Base-by-base conservation (phyloP, 1,140 invertebrate species). In the Gerris buenoi region DNA sequence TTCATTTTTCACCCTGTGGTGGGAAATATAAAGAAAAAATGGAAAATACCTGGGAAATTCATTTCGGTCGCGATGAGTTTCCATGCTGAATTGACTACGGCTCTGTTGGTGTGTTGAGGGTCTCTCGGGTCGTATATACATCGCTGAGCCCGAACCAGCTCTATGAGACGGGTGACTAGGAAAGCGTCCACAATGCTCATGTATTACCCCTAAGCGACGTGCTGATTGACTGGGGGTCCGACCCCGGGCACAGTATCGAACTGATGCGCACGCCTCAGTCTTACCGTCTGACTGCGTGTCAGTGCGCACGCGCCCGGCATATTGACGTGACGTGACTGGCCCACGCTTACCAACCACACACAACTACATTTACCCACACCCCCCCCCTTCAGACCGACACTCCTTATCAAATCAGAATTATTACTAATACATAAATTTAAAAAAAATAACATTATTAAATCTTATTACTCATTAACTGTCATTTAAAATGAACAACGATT, bases 111-210 rank as follows among this genome's bases (percentile, higher is more conserved):
- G 60, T 67, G 66, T 13, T 67, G 60, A 18, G 61, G 59, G 10
- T 67, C 27, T 46, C 66, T 60, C 15, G 66, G 66, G 61, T 67
- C 66, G 66, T 67, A 67, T 22, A 67, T 25, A 29, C 66, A 67
- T 2, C 61, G 14, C 15, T 67, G 58, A 18, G 57, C 46, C 15
- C 33, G 29, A 22, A 67, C 61, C 2, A 67, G 33, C 28, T 67
- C 66, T 27, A 67, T 63, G 5, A 67, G 60, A 18, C 60, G 26
- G n/a, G 60, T 62, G 28, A 67, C 66, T 1, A 67, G 60, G 56
- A 67, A 67, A 13, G 25, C 26, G 60, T 67, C 66, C 27, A 63
- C 60, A 29, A 67, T 63, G 28, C 60, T 63, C 66, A 67, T 67
- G 26, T 46, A 22, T 28, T n/a, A 58, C 15, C 22, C 3, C 25